phyloP scores from a whole-genome alignment of 2,113 vertebrate species.

The Benitochromis conjunctus region DNA sequence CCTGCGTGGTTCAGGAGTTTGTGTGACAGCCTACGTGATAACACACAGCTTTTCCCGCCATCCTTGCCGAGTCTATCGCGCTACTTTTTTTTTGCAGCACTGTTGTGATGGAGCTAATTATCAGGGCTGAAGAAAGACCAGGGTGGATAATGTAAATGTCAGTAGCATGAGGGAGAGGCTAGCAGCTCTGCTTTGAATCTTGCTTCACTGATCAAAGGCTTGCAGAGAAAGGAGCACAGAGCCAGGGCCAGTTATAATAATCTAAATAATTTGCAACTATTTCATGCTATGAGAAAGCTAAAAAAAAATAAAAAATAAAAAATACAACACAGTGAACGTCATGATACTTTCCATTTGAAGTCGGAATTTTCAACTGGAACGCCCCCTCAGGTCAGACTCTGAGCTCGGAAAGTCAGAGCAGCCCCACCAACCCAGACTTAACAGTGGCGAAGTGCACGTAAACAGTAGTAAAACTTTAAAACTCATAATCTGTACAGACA shows the following conservation, averaged over 20 bases:
- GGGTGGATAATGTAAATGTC: conserved; percentile 57
- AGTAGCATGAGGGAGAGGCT: conserved; percentile 26
- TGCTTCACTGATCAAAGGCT: conserved; percentile 54
- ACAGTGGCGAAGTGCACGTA: not conserved
- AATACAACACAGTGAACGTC: conserved; percentile 14
- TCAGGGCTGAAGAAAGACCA: conserved; percentile 27
- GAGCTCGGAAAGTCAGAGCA: not conserved
- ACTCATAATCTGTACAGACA: not conserved
- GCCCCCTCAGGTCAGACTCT: not conserved
- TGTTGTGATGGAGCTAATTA: conserved; percentile 49
- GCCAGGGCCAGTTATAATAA: conserved; percentile 6
- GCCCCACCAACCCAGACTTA: not conserved
- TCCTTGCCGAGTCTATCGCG: conserved; percentile 1
- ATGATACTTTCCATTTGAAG: not conserved
- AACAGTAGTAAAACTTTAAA: not conserved
- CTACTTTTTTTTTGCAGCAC: not conserved
- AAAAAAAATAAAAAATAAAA: not conserved
- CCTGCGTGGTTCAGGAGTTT: not conserved
- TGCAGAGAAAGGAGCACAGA: not conserved
- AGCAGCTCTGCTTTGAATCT: conserved; percentile 50
- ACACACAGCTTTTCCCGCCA: not conserved
- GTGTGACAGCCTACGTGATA: conserved; percentile 1
- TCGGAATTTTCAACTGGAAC: not conserved
- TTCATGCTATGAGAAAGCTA: conserved; percentile 6
- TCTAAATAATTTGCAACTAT: conserved; percentile 40